Evolutionary conservation across 1,140 invertebrate species (phyloP), one percentile per base, ranked within the genome.

Genomic region (Trichonephila inaurata): DNA sequence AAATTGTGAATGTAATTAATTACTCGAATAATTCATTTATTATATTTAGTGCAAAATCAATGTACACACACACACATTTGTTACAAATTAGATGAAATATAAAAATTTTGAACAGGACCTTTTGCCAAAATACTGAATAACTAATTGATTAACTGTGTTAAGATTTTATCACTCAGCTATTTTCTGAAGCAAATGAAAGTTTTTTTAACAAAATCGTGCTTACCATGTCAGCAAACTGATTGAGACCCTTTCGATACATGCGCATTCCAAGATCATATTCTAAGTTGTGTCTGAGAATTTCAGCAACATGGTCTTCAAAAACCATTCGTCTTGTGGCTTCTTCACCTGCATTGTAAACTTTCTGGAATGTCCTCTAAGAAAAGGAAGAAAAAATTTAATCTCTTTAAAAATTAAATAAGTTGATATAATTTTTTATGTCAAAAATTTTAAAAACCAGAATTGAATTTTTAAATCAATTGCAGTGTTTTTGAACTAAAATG

Each of bases 201-300:
- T 12, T 51, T 51, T 51, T 51, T 51, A 28, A 12, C 10, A 10
- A 51, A 51, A 12, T 12, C 0, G 7, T 66, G 95, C 95, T 95
- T 95, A 97, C 97, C 97, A 98, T 96, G 96, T 98, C 98, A 83
- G 97, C 97, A 95, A 97, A 98, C 95, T 98, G 97, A 96, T 98
- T 98, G 94, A 98, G 95, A 61, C 96, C 96, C 94, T 98, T 95
- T 95, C 97, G 97, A 95, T 96, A 98, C 18, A 96, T 95, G 66
- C 97, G 96, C 92, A 97, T 95, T 0, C 98, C 98, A 81, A 96
- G 95, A 94, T 97, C 97, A 40, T 95, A 95, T 77, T 95, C 95
- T 24, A 95, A 86, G 96, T 99, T 99, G 95, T 99, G 98, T 95
- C 97, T 97, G 51, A 97, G 97, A 95, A 99, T 97, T 95, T 97